phyloP scores from a whole-genome alignment of 2,113 vertebrate genomes.

The Macrotis lagotis region DNA sequence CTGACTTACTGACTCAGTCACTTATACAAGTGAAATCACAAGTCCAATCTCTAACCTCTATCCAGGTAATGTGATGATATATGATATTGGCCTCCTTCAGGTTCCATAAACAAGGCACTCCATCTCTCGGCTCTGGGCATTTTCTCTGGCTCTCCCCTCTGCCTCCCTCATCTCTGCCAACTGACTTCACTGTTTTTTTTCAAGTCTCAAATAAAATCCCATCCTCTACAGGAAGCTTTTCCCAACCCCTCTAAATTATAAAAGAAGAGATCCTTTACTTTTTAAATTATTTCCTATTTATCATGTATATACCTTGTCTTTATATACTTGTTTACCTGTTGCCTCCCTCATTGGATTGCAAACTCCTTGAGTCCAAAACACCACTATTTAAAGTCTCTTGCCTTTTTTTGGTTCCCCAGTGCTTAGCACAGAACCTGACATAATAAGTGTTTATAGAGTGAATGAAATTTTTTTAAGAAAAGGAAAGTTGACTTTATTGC shows the following conservation, averaged over 20 bases:
- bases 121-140: not conserved
- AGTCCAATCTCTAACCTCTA: not conserved
- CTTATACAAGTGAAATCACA: not conserved
- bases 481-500: not conserved
- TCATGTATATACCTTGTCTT: not conserved
- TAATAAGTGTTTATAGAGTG: not conserved
- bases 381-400: not conserved
- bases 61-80: not conserved
- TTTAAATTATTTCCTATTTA: not conserved
- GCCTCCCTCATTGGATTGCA: not conserved
- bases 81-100: not conserved
- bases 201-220: not conserved
- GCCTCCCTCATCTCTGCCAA: not conserved
- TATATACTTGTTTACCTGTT: not conserved
- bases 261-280: not conserved
- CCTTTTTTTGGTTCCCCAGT: not conserved
- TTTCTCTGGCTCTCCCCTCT: not conserved
- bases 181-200: not conserved
- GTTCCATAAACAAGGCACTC: not conserved
- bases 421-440: not conserved
- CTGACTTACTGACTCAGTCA: not conserved
- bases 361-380: not conserved
- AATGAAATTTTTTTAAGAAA: not conserved
- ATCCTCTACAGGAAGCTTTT: not conserved
- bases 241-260: not conserved